Base-by-base conservation (phyloP, 2,888 invertebrate species). In the Spilosoma lubricipeda region DNA sequence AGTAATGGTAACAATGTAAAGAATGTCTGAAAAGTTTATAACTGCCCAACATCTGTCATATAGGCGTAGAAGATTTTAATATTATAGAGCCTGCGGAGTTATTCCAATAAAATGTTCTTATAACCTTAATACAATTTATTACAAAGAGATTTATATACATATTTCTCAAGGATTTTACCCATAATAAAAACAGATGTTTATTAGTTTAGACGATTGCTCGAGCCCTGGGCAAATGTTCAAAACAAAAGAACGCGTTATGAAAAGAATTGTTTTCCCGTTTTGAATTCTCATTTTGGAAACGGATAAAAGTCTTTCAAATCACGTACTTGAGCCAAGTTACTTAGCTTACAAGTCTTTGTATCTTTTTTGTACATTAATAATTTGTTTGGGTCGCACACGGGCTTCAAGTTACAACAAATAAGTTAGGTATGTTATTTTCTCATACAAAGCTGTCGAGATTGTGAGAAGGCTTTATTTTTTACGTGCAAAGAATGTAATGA, bases 401-500 rank as follows among this genome's bases (percentile, higher is more conserved):
- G 85, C 83, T 86, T 83, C 80, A 87, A 89, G 91, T 91, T 89
- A 91, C 90, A 86, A 89, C 45, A 67, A 68, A 90, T 90, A 92
- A 91, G 87, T 92, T 91, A 89, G 89, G 82, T 89, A 86, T 87
- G 87, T 91, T 91, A 90, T 91, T 92, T 91, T 91, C 88, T 89
- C 88, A 89, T 91, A 90, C 88, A 88, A 90, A 90, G 86, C 90
- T 92, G 93, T 93, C 92, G 92, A 88, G 90, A 87, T 90, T 91
- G 88, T 87, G 89, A 88, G 84, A 85, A 90, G 91, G 90, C 92
- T 93, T 93, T 93, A 93, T 92, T 93, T 93, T 93, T 92, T 94
- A 93, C 93, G 92, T 93, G 92, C 87, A 89, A 90, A 88, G 92
- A 93, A 94, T 94, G 85, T 91, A 90, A 93, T 90, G 91, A 90